Conservation (phyloP, 2,888 invertebrate genomes). For the Tachystola acroxantha region DNA sequence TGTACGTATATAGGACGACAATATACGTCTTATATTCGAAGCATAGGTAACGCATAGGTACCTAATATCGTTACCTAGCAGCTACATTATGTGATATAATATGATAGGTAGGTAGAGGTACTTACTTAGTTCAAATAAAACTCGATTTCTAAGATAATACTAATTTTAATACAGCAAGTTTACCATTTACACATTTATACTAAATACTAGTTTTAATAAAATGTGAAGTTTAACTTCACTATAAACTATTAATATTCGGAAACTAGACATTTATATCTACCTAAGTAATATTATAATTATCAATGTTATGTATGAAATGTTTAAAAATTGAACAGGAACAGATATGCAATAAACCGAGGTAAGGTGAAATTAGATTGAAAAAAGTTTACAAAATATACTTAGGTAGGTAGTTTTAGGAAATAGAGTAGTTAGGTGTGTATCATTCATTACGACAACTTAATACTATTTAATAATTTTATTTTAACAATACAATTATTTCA, state of each 20-base stretch:
- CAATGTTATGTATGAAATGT: conserved; percentile 17
- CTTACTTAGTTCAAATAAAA: too few relatives aligned
- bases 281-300: conserved; percentile 22
- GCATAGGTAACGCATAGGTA: too few relatives aligned
- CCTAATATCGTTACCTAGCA: too few relatives aligned
- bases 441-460: background rate
- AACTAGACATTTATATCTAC: conserved; percentile 32
- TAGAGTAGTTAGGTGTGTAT: background rate
- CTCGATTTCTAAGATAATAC: conserved; percentile 47
- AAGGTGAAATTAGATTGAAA: conserved; percentile 20
- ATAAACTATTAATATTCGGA: conserved; percentile 31
- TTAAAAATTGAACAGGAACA: conserved; percentile 17
- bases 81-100: too few relatives aligned
- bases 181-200: conserved; percentile 62
- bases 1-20: too few relatives aligned
- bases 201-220: conserved; percentile 46
- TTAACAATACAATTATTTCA: conserved; percentile 5
- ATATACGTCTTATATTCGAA: too few relatives aligned
- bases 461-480: background rate
- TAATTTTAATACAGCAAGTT: conserved; percentile 69
- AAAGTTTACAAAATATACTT: background rate
- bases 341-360: conserved; percentile 53
- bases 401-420: background rate
- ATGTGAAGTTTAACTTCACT: conserved; percentile 63
- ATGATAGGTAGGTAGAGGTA: too few relatives aligned